Evolutionary conservation across 1,140 invertebrate genomes (phyloP).

Genomic region (Mya arenaria): DNA sequence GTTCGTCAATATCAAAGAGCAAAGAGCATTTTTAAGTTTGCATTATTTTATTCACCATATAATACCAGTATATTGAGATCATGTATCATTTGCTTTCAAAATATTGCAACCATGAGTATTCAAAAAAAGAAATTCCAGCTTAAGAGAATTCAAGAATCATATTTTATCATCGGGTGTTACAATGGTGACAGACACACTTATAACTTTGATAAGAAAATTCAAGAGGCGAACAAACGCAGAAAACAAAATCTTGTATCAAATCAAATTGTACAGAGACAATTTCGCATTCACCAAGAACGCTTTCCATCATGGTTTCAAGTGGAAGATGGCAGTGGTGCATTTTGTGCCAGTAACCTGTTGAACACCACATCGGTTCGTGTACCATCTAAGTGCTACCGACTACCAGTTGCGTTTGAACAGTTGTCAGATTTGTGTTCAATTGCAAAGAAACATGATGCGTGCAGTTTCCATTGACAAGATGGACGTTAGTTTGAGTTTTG

Average conservation of each 20-base stretch:
- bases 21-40: background rate
- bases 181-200: background rate
- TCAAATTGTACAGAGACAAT: background rate
- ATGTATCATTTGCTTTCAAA: background rate
- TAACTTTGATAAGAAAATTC: background rate
- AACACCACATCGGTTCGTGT: background rate
- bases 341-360: background rate
- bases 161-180: background rate
- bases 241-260: background rate
- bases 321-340: background rate
- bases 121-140: background rate
- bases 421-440: background rate
- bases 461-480: background rate
- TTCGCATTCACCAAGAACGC: background rate
- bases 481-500: background rate
- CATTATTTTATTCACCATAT: too few species aligned
- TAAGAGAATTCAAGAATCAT: background rate
- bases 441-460: background rate
- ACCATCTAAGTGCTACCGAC: background rate
- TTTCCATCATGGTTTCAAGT: conserved; percentile 1
- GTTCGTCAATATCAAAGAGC: background rate
- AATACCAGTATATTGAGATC: too few species aligned
- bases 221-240: background rate
- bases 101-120: background rate
- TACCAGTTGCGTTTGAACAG: background rate